Percentiles rank a stretch among this genome's conserved stretches.
Conservation (phyloP, 2,797 vertebrate species). For the Spinus olivaceus region DNA sequence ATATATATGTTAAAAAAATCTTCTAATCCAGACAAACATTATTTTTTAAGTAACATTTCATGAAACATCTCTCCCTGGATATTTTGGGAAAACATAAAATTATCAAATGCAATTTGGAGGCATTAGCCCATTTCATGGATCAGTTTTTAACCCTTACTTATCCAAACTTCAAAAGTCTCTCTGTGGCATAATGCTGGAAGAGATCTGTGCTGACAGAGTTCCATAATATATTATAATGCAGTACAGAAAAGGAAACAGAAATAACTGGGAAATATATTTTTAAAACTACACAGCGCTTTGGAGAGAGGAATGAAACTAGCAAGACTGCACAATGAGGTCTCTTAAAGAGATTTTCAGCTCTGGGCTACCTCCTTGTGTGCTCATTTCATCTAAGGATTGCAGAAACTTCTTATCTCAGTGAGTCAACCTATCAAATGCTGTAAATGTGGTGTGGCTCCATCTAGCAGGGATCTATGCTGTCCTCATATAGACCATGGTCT, state of each 20-base stretch:
- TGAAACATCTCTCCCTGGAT: neutral
- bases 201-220: neutral
- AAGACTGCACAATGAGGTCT: neutral
- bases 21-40: neutral
- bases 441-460: neutral
- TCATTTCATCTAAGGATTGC: neutral
- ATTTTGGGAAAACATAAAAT: neutral
- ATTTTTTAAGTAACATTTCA: neutral
- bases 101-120: neutral
- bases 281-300: neutral
- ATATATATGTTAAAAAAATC: neutral
- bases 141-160: neutral
- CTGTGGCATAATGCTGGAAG: neutral
- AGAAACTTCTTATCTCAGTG: conserved; percentile 1
- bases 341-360: neutral
- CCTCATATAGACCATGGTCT: neutral
- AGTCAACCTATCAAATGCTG: neutral
- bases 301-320: neutral
- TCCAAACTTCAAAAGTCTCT: neutral
- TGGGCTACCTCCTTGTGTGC: neutral
- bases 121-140: neutral
- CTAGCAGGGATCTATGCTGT: neutral
- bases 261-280: neutral
- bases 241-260: neutral
- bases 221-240: neutral